A percentile compares a stretch with the other conserved stretches of the same genome.
Evolutionary conservation across 2,113 vertebrate species (phyloP).

Genomic region (Stigmatopora argus): DNA sequence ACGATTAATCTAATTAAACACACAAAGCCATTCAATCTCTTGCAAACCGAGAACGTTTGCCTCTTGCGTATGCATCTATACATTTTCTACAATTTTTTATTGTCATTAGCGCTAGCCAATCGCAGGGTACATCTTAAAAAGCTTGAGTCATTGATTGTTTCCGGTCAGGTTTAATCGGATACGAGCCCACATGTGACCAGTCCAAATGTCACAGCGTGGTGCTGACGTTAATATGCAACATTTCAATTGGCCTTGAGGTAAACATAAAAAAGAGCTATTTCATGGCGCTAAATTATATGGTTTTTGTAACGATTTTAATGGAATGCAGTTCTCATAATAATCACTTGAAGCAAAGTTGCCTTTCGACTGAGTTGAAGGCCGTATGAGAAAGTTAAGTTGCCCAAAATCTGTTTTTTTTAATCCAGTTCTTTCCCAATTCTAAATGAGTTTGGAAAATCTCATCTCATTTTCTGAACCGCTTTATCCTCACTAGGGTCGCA

Average conservation of each 20-base stretch:
- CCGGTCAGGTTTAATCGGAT: background rate
- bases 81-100: background rate
- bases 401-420: background rate
- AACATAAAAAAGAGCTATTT: background rate
- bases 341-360: background rate
- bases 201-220: background rate
- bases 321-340: background rate
- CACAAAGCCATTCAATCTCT: background rate
- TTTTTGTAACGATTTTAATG: background rate
- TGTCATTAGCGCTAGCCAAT: background rate
- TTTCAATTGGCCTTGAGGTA: background rate
- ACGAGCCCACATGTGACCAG: background rate
- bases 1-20: background rate
- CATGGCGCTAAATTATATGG: background rate
- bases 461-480: too few relatives aligned
- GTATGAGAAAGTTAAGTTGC: background rate
- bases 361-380: background rate
- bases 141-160: background rate
- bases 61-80: background rate
- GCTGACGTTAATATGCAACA: background rate
- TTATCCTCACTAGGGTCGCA: too few relatives aligned
- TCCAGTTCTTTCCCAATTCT: background rate
- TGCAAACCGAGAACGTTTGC: background rate
- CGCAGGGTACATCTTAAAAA: background rate
- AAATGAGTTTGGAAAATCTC: background rate